A percentile compares a stretch with the other conserved stretches of the same genome.
Conservation (phyloP, 37 sponge, comb jelly and placozoan genomes). For the Theonella swinhoei region DNA sequence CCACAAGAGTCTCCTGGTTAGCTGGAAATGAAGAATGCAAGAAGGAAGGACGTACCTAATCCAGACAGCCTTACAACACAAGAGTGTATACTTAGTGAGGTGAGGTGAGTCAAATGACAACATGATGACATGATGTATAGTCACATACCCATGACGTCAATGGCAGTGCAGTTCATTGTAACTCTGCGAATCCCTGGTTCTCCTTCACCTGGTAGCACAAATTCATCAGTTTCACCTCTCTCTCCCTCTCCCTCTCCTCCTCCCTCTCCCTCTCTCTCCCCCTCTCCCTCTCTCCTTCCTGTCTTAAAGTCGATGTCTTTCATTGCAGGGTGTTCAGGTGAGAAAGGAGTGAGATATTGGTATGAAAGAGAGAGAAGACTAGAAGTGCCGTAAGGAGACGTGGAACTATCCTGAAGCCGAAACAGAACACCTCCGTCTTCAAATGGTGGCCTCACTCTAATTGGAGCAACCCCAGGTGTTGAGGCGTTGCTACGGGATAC, state of each 20-base stretch:
- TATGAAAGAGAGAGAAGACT: constrained; percentile 24
- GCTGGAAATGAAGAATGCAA: constrained; percentile 35
- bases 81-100: no score
- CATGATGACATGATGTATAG: not conserved
- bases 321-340: constrained; percentile 48
- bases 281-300: not conserved
- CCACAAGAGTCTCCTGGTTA: constrained; percentile 79
- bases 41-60: not conserved
- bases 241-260: not conserved
- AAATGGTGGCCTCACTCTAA: not conserved
- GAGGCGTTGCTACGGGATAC: not conserved
- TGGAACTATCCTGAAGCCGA: not conserved
- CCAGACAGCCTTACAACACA: no score
- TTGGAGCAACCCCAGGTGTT: not conserved
- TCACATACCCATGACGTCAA: constrained; percentile 55
- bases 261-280: constrained; percentile 8
- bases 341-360: constrained; percentile 11
- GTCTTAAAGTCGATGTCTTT: no score
- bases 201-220: not conserved
- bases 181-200: constrained; percentile 38
- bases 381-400: not conserved
- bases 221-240: not conserved
- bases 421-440: no score
- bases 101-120: no score
- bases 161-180: constrained; percentile 52